phyloP scores from a whole-genome alignment of 2,888 invertebrate genomes.

The Pherbina coryleti region DNA sequence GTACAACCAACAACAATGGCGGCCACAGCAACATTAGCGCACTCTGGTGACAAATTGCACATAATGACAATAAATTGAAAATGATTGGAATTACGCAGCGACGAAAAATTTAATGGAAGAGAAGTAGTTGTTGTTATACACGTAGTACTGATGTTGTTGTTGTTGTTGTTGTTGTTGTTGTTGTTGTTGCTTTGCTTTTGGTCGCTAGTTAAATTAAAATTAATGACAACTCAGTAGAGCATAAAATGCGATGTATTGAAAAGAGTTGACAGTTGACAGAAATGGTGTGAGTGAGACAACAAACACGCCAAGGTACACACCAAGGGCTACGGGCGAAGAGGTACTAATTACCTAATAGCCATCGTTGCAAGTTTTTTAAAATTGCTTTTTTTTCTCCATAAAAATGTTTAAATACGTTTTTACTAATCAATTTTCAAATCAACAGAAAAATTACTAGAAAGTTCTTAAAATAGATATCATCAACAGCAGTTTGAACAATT shows the following conservation, averaged over 20 bases:
- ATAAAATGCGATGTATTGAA: conserved; percentile 34
- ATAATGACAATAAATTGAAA: conserved; percentile 68
- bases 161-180: conserved; percentile 33
- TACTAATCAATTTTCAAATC: background rate
- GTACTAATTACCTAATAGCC: no score
- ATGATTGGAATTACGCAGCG: conserved; percentile 55
- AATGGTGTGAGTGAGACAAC: conserved; percentile 1
- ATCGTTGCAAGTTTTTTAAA: no score
- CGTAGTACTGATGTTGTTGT: conserved; percentile 34
- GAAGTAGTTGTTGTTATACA: conserved; percentile 35
- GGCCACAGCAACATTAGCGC: conserved; percentile 49
- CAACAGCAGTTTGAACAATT: background rate
- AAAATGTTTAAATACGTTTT: no score
- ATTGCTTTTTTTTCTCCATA: no score
- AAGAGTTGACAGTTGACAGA: conserved; percentile 11
- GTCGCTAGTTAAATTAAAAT: conserved; percentile 62
- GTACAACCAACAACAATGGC: conserved; percentile 22
- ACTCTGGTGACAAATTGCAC: conserved; percentile 67
- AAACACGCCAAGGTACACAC: background rate
- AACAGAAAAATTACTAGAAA: background rate
- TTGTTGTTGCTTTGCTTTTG: conserved; percentile 42
- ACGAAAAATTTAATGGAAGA: background rate
- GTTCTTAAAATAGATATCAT: background rate
- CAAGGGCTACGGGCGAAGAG: no score
- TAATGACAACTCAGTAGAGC: conserved; percentile 56